Evolutionary conservation across 2,797 vertebrate genomes (phyloP).

Genomic region (Pseudochirops corinnae): DNA sequence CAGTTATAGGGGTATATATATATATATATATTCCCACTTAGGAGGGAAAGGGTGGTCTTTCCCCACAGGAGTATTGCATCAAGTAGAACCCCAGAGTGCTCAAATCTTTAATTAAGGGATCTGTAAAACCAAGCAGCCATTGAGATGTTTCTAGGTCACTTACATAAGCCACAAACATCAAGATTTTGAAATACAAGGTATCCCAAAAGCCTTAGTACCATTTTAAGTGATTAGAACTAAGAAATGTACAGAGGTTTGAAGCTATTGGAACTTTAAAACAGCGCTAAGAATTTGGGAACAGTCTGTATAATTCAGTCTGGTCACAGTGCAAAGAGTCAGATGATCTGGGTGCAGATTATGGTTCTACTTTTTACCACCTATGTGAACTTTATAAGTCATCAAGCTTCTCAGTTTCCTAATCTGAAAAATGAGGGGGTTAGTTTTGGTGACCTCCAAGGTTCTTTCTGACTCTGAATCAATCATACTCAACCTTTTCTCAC

Average conservation of each 20-base stretch:
- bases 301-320: not conserved
- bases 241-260: not conserved
- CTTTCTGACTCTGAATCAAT: not conserved
- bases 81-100: not conserved
- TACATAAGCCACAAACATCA: not conserved
- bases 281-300: not conserved
- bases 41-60: not conserved
- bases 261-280: not conserved
- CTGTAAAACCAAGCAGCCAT: not conserved
- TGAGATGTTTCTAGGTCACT: not conserved
- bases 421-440: not conserved
- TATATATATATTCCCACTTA: not conserved
- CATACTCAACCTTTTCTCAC: not conserved
- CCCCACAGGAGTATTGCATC: not conserved
- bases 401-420: not conserved
- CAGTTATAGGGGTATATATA: not conserved
- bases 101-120: not conserved
- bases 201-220: not conserved
- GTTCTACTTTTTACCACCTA: not conserved
- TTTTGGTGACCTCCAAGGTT: not conserved
- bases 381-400: not conserved
- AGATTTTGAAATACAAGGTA: not conserved
- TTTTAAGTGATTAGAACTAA: not conserved
- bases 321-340: not conserved
- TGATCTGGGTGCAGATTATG: not conserved